Evolutionary conservation across 2,888 invertebrate species (phyloP), one percentile per base, ranked within the genome.

Genomic region (Odontocolon sp.): DNA sequence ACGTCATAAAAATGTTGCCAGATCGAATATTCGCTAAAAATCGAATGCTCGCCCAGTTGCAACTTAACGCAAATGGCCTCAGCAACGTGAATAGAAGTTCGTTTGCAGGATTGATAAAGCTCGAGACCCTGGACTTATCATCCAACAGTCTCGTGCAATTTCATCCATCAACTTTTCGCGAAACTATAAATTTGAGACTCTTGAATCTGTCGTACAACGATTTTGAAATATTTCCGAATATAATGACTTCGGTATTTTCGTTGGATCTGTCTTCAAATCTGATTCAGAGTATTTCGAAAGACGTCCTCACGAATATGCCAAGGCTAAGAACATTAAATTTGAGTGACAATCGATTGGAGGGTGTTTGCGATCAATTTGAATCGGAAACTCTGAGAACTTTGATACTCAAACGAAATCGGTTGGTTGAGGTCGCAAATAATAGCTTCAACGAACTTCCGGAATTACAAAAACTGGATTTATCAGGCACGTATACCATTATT

Each of bases 41-140:
- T 85, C 91, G 92, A 2, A 91, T 92, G 79, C 86, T 96, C 45
- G 92, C 93, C 83, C 89, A 92, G 67, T 86, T 96, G 11, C 94
- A 94, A 86, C 87, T 96, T 38, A 94, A 95, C 0, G 91, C 92
- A 45, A 96, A 96, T 88, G 92, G 93, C 14, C 92, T 96, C 42
- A 93, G 92, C 6, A 91, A 91, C 0, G 85, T 96, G 21, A 93
- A 93, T 80, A 88, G 90, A 64, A 92, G 93, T 77, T 93, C 94
- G 0, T 95, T 96, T 86, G 90, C 90, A 52, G 92, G 92, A 8
- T 85, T 95, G 2, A 90, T 89, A 77, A 90, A 92, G 77, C 86
- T 96, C 3, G 92, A 93, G 81, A 88, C 91, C 75, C 89, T 96
- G 57, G 95, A 96, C 88, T 88, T 96, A 78, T 95, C 96, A 0